Evolutionary conservation across 2,113 vertebrate genomes (phyloP), one percentile per base, ranked within the genome.

Genomic region (Phalacrocorax pelagicus): DNA sequence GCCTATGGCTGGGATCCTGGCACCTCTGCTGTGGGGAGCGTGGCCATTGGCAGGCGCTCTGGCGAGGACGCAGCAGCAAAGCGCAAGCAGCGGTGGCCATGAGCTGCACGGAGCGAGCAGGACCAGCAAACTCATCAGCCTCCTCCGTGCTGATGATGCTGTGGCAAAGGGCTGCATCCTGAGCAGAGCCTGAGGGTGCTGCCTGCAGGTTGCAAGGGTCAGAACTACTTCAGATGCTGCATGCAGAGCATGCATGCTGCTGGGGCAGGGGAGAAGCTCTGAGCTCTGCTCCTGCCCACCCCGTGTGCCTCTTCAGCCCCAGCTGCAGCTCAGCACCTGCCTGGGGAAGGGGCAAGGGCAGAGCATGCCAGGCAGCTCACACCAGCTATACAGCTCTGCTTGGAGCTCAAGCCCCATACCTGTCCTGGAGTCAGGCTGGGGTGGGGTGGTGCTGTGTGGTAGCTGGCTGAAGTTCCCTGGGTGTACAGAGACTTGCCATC

Each of bases 221-320:
- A 69, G 7, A 86, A 12, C 34, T 15, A 46, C 74, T 38, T 26
- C 81, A 27, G 61, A 8, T 0, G 1, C 34, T 0, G 2, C 20
- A 54, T 32, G 40, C 2, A 3, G 75, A 38, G 23, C 0, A 6
- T 4, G 11, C 0, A 2, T 44, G 52, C 26, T 7, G 6, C 52
- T 36, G 58, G 66, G 66, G 34, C 23, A 46, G 46, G n/a, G 40
- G 23, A 40, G 52, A 46, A 42, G 69, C n/a, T 49, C 61, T 14
- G 55, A 34, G 62, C 70, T 55, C 54, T 42, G 46, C 46, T 67
- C 69, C 47, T 1, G 2, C 38, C 19, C 5, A 3, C 69, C 29
- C 61, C 16, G 1, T 10, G 59, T 30, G 29, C 44, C 66, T 34
- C 58, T 44, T n/a, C 10, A 27, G 78, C 14, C 54, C 46, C 9